Evolutionary conservation across 2,888 invertebrate genomes (phyloP).

Genomic region (Mythimna loreyi): DNA sequence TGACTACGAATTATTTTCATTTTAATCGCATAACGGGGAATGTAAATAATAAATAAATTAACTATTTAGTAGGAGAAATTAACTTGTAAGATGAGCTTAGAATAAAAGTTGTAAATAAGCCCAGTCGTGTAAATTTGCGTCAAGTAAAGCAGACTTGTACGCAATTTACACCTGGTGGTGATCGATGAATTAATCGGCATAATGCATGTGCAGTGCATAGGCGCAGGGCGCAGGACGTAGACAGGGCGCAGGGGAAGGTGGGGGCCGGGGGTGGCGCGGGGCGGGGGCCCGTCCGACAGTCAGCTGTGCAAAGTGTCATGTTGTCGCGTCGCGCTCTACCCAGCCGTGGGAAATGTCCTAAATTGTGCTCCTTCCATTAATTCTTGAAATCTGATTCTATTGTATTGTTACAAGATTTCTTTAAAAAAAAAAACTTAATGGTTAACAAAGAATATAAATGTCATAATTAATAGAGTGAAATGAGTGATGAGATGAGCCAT

Average conservation of each 20-base stretch:
- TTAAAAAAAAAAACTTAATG: not conserved
- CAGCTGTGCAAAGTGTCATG: constrained; percentile 89
- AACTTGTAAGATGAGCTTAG: not conserved
- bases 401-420: constrained; percentile 23
- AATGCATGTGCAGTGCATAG: constrained; percentile 75
- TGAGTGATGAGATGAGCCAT: not conserved
- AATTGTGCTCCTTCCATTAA: constrained; percentile 81
- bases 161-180: constrained; percentile 56
- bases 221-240: constrained; percentile 78
- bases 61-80: not conserved
- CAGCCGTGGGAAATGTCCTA: constrained; percentile 86
- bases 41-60: constrained; percentile 29
- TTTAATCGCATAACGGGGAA: constrained; percentile 33
- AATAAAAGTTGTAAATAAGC: constrained; percentile 26
- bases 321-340: constrained; percentile 75
- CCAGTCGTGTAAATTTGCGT: constrained; percentile 23
- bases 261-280: constrained; percentile 70
- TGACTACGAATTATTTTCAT: constrained; percentile 74
- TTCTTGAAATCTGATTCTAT: constrained; percentile 62
- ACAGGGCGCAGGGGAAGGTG: constrained; percentile 69
- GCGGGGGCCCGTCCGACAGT: constrained; percentile 83
- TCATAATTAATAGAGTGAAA: not conserved
- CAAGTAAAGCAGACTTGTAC: constrained; percentile 41
- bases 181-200: constrained; percentile 52
- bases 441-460: not conserved